Evolutionary conservation across 2,797 vertebrate genomes (phyloP).

Genomic region (Streptopelia turtur): DNA sequence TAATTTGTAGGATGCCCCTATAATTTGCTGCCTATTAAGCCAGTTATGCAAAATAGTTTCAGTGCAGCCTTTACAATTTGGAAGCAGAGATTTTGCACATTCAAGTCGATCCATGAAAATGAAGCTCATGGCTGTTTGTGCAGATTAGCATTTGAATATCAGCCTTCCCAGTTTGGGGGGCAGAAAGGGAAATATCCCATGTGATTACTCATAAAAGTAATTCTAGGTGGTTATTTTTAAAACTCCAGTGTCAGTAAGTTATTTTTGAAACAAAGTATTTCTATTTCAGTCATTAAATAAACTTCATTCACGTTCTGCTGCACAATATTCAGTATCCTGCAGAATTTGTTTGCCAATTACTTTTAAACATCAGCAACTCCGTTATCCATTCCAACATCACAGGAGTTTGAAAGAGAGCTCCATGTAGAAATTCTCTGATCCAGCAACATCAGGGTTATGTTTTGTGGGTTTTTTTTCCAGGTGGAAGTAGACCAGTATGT

Average conservation of each 20-base stretch:
- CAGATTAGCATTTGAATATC: constrained; percentile 55
- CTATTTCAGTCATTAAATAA: constrained; percentile 35
- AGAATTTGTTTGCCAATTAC: constrained; percentile 36
- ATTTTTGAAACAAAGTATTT: constrained; percentile 48
- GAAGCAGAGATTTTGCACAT: constrained; percentile 46
- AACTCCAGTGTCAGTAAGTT: constrained; percentile 46
- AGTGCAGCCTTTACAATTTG: constrained; percentile 26
- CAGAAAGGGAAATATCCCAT: not conserved
- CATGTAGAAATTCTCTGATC: constrained; percentile 2
- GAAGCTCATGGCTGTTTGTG: not conserved
- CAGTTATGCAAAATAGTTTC: constrained; percentile 51
- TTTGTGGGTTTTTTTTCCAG: not conserved
- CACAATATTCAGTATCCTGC: not conserved
- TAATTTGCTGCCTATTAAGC: constrained; percentile 58
- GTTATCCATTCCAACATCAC: not conserved
- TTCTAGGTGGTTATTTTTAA: constrained; percentile 45
- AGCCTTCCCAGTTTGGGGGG: not conserved
- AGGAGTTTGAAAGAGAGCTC: not conserved
- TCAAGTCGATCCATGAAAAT: not conserved
- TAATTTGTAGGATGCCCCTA: constrained; percentile 50
- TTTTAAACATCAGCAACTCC: constrained; percentile 32
- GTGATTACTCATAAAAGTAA: not conserved
- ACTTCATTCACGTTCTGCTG: not conserved
- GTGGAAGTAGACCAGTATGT: constrained; percentile 40
- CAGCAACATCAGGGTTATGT: not conserved